Evolutionary conservation across 2,797 vertebrate species (phyloP).

Genomic region (Sylvia borin): DNA sequence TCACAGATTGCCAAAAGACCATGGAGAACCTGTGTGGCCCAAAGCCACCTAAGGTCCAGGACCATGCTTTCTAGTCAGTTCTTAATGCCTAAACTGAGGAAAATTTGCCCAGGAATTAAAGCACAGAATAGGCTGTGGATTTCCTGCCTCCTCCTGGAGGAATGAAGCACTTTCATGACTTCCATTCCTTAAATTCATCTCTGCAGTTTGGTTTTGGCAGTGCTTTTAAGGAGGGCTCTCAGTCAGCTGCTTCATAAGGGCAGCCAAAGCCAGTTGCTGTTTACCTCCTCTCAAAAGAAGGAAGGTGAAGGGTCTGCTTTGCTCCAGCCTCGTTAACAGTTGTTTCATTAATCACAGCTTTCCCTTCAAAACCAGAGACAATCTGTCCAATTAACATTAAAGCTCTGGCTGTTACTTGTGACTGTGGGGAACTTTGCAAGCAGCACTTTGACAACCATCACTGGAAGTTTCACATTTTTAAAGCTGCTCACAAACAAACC

Average conservation of each 20-base stretch:
- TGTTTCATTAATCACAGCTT: slow-evolving; percentile 78
- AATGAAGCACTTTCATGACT: not conserved
- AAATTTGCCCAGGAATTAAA: not conserved
- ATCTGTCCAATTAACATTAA: slow-evolving; percentile 81
- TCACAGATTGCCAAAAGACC: not conserved
- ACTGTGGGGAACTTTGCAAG: slow-evolving; percentile 56
- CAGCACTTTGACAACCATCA: slow-evolving; percentile 56
- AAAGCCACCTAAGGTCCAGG: not conserved
- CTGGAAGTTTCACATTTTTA: slow-evolving; percentile 61
- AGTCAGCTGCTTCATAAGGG: not conserved
- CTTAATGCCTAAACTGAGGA: not conserved
- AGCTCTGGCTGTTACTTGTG: slow-evolving; percentile 54
- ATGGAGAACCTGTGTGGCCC: not conserved
- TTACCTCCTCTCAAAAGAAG: slow-evolving; percentile 43
- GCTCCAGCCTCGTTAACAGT: slow-evolving; percentile 64
- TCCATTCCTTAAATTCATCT: not conserved
- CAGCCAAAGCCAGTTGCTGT: not conserved
- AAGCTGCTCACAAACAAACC: slow-evolving; percentile 53
- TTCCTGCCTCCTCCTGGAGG: not conserved
- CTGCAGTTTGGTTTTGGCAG: not conserved
- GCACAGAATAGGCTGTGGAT: not conserved
- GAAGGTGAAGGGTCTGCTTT: slow-evolving; percentile 55
- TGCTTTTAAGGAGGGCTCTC: not conserved
- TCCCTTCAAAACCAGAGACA: slow-evolving; percentile 78
- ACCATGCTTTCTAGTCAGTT: not conserved